phyloP scores from a whole-genome alignment of 2,797 vertebrate species.

The Cyclura pinguis region DNA sequence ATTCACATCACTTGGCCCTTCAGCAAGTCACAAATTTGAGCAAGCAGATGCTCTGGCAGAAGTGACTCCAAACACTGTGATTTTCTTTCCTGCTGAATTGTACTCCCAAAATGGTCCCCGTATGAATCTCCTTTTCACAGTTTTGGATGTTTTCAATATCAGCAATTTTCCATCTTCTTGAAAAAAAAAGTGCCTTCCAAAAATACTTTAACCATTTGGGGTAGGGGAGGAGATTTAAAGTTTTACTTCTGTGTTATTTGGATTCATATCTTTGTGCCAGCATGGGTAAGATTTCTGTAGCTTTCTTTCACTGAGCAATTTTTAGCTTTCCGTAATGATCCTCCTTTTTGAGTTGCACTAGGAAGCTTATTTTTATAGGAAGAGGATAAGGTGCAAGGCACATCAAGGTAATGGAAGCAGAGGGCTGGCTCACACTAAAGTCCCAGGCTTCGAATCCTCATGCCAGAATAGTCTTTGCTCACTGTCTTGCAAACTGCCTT shows the following conservation, averaged over 20 bases:
- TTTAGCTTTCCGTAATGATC: conserved; percentile 31
- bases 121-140: conserved; percentile 68
- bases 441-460: conserved; percentile 94
- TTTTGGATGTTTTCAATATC: conserved; percentile 69
- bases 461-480: conserved; percentile 93
- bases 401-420: conserved; percentile 74
- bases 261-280: conserved; percentile 51
- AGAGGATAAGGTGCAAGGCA: conserved; percentile 87
- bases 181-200: conserved; percentile 73
- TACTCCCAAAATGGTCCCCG: conserved; percentile 70
- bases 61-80: conserved; percentile 52
- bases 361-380: conserved; percentile 51
- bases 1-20: conserved; percentile 52
- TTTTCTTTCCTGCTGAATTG: conserved; percentile 68
- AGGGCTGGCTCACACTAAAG: conserved; percentile 87
- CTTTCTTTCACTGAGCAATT: conserved; percentile 33
- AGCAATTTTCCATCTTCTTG: conserved; percentile 55
- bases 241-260: conserved; percentile 1
- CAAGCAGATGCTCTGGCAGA: conserved; percentile 52
- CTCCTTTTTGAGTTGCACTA: conserved; percentile 33
- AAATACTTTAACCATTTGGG: conserved; percentile 63
- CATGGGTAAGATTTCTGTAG: conserved; percentile 15
- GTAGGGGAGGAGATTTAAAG: conserved; percentile 37
- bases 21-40: conserved; percentile 54
- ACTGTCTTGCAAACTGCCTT: conserved; percentile 78